Percentiles rank a stretch among this genome's conserved stretches.
phyloP scores from a whole-genome alignment of 2,888 invertebrate genomes.

The Brenthis ino region DNA sequence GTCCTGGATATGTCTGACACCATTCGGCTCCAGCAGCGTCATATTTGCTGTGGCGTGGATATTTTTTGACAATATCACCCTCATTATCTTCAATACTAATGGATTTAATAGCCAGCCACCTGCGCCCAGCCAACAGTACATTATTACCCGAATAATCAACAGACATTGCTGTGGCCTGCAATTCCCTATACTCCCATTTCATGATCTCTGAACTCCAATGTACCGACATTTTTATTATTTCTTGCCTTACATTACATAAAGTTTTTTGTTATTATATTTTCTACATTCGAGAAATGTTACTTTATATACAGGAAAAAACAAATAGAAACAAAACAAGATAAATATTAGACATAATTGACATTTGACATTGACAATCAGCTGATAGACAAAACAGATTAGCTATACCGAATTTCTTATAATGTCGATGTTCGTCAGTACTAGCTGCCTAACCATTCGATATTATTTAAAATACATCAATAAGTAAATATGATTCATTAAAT shows the following conservation, averaged over 20 bases:
- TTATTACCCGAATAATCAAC: slow-evolving; percentile 93
- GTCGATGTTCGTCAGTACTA: no score
- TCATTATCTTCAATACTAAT: slow-evolving; percentile 87
- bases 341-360: slow-evolving; percentile 11
- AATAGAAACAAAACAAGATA: slow-evolving; percentile 14
- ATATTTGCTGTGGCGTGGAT: slow-evolving; percentile 94
- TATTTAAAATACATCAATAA: no score
- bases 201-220: slow-evolving; percentile 79
- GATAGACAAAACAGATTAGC: slow-evolving; percentile 9
- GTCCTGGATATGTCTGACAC: slow-evolving; percentile 90
- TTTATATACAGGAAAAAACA: slow-evolving; percentile 9
- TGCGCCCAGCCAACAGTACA: slow-evolving; percentile 91
- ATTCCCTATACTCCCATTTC: slow-evolving; percentile 90
- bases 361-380: slow-evolving; percentile 33
- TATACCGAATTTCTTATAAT: no score
- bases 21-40: slow-evolving; percentile 96
- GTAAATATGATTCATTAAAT: no score
- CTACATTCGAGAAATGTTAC: not conserved
- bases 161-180: slow-evolving; percentile 96
- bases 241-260: slow-evolving; percentile 15
- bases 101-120: slow-evolving; percentile 89
- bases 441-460: no score
- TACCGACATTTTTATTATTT: slow-evolving; percentile 59
- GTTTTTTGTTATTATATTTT: not conserved
- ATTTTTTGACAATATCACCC: slow-evolving; percentile 87